Percentiles rank a stretch among this genome's conserved stretches.
Conservation (phyloP, 2,113 vertebrate genomes). For the Gulo gulo region DNA sequence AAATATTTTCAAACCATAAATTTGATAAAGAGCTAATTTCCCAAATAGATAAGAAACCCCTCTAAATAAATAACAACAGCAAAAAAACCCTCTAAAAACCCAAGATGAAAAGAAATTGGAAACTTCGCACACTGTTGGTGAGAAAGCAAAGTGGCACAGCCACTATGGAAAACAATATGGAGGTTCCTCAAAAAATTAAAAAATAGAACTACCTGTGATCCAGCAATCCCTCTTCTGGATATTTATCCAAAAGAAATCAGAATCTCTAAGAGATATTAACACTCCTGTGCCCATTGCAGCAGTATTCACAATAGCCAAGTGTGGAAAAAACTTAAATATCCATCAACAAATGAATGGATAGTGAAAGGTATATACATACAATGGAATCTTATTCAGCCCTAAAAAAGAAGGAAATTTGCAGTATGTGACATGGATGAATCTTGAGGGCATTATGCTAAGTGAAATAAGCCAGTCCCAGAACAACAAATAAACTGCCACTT, state of each 20-base stretch:
- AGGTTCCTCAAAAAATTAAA: not conserved
- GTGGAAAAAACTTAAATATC: not conserved
- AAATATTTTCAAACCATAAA: not conserved
- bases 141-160: not conserved
- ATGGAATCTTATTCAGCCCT: not conserved
- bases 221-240: not conserved
- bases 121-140: not conserved
- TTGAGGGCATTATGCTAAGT: not conserved
- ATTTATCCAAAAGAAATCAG: not conserved
- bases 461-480: not conserved
- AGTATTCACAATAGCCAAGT: not conserved
- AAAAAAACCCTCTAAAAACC: not conserved
- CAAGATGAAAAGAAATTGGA: not conserved
- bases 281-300: not conserved
- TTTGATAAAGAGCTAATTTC: not conserved
- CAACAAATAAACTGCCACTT: not conserved
- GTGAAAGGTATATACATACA: not conserved
- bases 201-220: not conserved
- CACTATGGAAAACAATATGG: not conserved
- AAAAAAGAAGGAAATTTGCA: not conserved
- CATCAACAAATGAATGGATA: not conserved
- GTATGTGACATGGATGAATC: not conserved
- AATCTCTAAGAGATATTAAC: not conserved
- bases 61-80: not conserved
- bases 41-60: not conserved